Evolutionary conservation across 2,888 invertebrate species (phyloP), one percentile per base, ranked within the genome.

Genomic region (Eristalis arbustorum): DNA sequence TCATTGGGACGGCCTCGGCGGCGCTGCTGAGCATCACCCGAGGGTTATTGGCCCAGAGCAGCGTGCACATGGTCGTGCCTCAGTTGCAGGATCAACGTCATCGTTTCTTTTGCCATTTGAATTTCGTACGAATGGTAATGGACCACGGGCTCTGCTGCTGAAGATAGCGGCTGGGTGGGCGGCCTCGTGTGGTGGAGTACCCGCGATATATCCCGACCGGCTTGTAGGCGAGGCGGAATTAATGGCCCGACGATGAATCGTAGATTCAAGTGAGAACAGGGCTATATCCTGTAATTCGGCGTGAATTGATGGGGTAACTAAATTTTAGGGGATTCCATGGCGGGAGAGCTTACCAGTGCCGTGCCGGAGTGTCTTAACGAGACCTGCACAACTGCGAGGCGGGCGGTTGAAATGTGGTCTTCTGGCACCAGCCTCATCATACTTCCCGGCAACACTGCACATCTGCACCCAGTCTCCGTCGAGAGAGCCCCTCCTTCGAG

Each of bases 221-320:
- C 63, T 49, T 31, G 42, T 31, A 63, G 63, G 63, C 37, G 49
- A 31, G 25, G n/a, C 18, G 57, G 25, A 74, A 57, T 57, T 74
- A 28, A 74, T 74, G 57, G 56, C 22, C 23, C 18, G 25, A 3
- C 25, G 18, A 59, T 57, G 64, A 74, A 57, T 64, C 74, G 57
- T 74, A 64, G 62, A 74, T 74, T 66, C 14, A 14, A 64, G 74
- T 25, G 18, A 64, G 57, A 74, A 57, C 74, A 37, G 25, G 57
- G 61, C 62, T 71, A 71, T 74, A 64, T 57, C n/a, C 56, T 8
- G 64, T 64, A 66, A 63, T 66, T 74, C 57, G 64, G 57, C 57
- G 64, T 57, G 57, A 64, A 66, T 37, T 64, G 57, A 63, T 74
- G 64, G 37, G 57, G 64, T 37, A 66, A 57, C 64, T 66, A 57